Base-by-base conservation (phyloP, 2,797 vertebrate species). In the Mustela erminea region DNA sequence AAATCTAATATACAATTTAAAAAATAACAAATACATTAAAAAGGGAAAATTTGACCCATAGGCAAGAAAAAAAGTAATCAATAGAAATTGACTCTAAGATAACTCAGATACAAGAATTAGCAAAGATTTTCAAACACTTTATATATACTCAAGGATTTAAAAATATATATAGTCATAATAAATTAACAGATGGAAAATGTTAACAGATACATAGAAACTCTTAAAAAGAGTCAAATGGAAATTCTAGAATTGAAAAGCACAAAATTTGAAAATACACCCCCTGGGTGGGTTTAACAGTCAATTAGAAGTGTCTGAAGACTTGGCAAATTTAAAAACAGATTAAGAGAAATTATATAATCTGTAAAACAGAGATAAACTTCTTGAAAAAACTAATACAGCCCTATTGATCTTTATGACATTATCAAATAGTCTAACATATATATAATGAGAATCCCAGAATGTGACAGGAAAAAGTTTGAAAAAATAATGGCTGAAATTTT, bases 381-480 rank as follows among this genome's bases (percentile, higher is more conserved):
- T 29, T 88, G 38, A 12, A 56, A 75, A 87, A 77, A 80, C 38
- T 5, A 87, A 66, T 7, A 80, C 23, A 92, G 27, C n/a, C 3
- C 13, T 64, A 66, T 32, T 94, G 13, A 80, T 43, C n/a, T 87
- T 89, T 60, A 66, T 80, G 9, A 25, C 5, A 82, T 58, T 56
- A 93, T 43, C 9, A 25, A 70, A 80, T 87, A 86, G 13, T 81
- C 35, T 72, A 62, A 68, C 17, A 70, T 46, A 68, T 5, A 80
- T 66, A n/a, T 66, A 94, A 64, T 58, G 93, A 60, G 62, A 86
- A 95, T 82, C 25, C 60, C 80, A 86, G 84, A 84, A 90, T 70
- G 23, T 14, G 21, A 52, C 7, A 96, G 85, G 74, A 80, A 58
- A 27, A 54, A 88, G 20, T 56, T 91, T 43, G 49, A 81, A 87